Base-by-base conservation (phyloP, 2,113 vertebrate species). In the Apodemus speciosus region DNA sequence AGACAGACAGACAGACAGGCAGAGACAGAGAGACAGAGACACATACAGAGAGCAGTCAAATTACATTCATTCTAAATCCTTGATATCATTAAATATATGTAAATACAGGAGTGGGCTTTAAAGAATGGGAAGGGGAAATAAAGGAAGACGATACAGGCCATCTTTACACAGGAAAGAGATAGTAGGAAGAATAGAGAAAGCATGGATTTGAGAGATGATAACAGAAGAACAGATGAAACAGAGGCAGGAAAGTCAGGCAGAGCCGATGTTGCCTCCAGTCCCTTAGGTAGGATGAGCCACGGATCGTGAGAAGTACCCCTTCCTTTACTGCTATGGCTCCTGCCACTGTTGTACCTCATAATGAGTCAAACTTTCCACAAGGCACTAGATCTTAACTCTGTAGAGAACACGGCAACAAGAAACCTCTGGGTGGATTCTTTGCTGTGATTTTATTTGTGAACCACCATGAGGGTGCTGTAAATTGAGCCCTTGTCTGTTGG, bases 101-200 rank as follows among this genome's bases (percentile, higher is more conserved):
- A 92, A 85, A 32, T 21, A 69, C 75, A 40, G 92, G 20, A 62
- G 27, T 64, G 7, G 90, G 32, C 35, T 93, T 89, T 77, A 89
- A 30, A 43, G 40, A n/a, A 18, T 43, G 14, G 13, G 3, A 60
- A 14, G n/a, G 79, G 13, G 9, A 49, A 30, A 32, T 40, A 30
- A 83, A 30, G 14, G 25, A 62, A 8, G 56, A 83, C 43, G 51
- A 38, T 25, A 23, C n/a, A 40, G 53, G 13, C 1, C 13, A 9
- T 58, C 23, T 58, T 56, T 56, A 38, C 35, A 58, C 7, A 18
- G 79, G 40, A 62, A 66, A 60, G 51, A 58, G 30, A 76, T 1
- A 20, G 79, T 3, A 83, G 21, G 58, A 60, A 40, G 35, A 35
- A 8, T 81, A 13, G 60, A 89, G 71, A 77, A 86, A 77, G 60